A percentile compares a stretch with the other conserved stretches of the same genome.
phyloP scores from a whole-genome alignment of 1,140 invertebrate species.

The Drosophila santomea region DNA sequence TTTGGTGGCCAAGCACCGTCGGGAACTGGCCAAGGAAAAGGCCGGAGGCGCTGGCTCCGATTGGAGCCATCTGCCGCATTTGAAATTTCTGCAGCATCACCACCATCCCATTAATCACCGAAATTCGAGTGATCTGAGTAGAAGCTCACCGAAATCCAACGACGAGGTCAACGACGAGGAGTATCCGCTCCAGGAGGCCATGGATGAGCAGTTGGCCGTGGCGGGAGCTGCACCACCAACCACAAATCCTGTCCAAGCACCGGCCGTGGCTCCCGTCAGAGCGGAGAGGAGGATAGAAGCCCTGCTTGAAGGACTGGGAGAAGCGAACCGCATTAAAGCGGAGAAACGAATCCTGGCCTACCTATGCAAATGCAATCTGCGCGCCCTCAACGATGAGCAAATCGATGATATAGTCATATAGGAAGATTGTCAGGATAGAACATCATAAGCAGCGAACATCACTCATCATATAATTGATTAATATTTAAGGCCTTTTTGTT shows the following conservation, averaged over 20 bases:
- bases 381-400: conserved; percentile 61
- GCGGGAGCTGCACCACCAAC: conserved; percentile 3
- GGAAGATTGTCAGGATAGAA: neutral
- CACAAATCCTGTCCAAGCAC: neutral
- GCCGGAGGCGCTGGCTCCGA: conserved; percentile 38
- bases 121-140: conserved; percentile 11
- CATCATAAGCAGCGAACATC: too few relatives aligned
- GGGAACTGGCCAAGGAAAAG: conserved; percentile 55
- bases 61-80: conserved; percentile 61
- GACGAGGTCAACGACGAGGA: conserved; percentile 67
- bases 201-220: conserved; percentile 71
- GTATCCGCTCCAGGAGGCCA: conserved; percentile 74
- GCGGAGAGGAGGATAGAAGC: conserved; percentile 69
- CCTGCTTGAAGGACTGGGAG: conserved; percentile 65
- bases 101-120: conserved; percentile 24
- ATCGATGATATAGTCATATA: conserved; percentile 77
- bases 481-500: neutral
- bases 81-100: conserved; percentile 57
- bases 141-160: conserved; percentile 33
- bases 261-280: neutral
- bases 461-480: neutral
- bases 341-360: conserved; percentile 71
- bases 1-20: conserved; percentile 48
- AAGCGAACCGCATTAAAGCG: conserved; percentile 60
- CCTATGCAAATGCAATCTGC: conserved; percentile 74